Evolutionary conservation across 1,140 invertebrate genomes (phyloP).

Genomic region (Thereuonema tuberculata): DNA sequence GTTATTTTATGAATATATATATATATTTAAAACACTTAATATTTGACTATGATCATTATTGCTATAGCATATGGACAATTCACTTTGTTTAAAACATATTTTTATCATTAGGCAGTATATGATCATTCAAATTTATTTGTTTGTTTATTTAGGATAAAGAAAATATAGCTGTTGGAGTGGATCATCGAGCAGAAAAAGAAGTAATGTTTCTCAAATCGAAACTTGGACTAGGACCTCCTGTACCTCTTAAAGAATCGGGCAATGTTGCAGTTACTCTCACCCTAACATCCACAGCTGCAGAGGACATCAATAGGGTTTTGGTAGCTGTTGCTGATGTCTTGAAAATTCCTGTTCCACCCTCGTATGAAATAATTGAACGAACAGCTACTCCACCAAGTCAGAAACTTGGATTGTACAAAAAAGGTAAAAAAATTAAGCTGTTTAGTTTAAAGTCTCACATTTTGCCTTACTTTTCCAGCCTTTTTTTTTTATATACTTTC

Average conservation of each 20-base stretch:
- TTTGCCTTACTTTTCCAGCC: constrained; percentile 10
- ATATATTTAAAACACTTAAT: no score
- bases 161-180: constrained; percentile 27
- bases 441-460: constrained; percentile 3
- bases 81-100: no score
- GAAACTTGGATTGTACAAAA: constrained; percentile 58
- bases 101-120: no score
- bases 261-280: constrained; percentile 89
- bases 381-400: constrained; percentile 61
- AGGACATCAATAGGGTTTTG: constrained; percentile 81
- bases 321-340: constrained; percentile 79
- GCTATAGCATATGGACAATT: no score
- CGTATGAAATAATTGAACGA: constrained; percentile 67
- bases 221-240: constrained; percentile 35
- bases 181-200: constrained; percentile 19
- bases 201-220: constrained; percentile 19
- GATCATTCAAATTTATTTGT: background rate
- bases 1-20: no score
- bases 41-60: no score
- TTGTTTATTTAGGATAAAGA: constrained; percentile 29
- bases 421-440: constrained; percentile 5
- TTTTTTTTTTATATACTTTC: no score
- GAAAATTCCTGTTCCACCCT: constrained; percentile 70
- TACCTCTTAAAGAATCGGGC: constrained; percentile 51
- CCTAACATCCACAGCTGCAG: constrained; percentile 69